Conservation (phyloP, 2,797 vertebrate species). For the Tragopan temminckii region DNA sequence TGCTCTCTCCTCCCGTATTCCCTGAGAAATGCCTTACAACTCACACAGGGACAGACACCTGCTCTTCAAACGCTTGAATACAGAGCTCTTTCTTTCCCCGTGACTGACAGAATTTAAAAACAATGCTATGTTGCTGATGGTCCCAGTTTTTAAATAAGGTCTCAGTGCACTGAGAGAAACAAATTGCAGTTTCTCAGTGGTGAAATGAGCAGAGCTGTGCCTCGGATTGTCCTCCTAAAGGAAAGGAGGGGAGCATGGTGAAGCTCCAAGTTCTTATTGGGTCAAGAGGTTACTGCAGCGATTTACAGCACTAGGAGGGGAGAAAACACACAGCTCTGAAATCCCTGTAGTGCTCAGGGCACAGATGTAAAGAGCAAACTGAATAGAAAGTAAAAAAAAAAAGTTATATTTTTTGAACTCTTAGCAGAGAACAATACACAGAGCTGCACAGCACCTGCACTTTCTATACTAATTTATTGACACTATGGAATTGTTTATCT, state of each 20-base stretch:
- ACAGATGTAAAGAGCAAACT: not conserved
- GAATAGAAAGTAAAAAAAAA: not conserved
- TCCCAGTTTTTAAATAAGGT: not conserved
- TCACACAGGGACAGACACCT: not conserved
- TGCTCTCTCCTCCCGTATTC: not conserved
- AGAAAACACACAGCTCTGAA: not conserved
- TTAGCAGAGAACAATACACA: not conserved
- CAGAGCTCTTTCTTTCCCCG: not conserved
- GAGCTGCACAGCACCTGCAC: not conserved
- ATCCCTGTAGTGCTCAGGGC: not conserved
- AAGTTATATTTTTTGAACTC: not conserved
- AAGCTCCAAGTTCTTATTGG: not conserved
- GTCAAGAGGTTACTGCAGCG: not conserved
- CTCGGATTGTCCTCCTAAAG: not conserved
- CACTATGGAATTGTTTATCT: not conserved
- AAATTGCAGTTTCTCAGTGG: not conserved
- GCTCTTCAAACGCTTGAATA: not conserved
- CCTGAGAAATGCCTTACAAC: not conserved
- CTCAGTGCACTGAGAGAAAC: not conserved
- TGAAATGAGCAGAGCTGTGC: accelerated
- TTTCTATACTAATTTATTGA: not conserved
- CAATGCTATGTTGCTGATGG: not conserved
- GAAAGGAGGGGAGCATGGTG: not conserved
- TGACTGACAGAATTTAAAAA: not conserved
- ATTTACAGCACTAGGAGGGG: not conserved